Evolutionary conservation across 1,140 invertebrate species (phyloP), one percentile per base, ranked within the genome.

Genomic region (Rhyzopertha dominica): DNA sequence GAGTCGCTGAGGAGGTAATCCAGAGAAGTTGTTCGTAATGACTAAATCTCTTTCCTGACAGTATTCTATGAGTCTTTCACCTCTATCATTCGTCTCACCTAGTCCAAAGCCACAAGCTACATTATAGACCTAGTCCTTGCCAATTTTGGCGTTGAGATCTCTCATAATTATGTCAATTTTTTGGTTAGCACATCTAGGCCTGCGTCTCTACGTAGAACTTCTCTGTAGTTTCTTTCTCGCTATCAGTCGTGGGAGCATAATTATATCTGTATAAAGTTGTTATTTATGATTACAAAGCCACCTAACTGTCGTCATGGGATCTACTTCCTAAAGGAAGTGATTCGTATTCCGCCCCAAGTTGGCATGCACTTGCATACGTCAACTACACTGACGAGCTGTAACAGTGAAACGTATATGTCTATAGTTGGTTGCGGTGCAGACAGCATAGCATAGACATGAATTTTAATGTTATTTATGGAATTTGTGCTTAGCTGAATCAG

Each of bases 251-350:
- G 12, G 61, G 59, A 2, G 58, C 60, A 44, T n/a, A n/a, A n/a
- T n/a, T 67, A 65, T n/a, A 59, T 44, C 46, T 64, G 61, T 23
- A 66, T 59, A 5, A 67, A 46, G 28, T 61, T 62, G n/a, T n/a
- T n/a, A n/a, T n/a, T n/a, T n/a, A n/a, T n/a, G n/a, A n/a, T n/a
- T n/a, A n/a, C n/a, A n/a, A n/a, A n/a, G n/a, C n/a, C n/a, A n/a
- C n/a, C n/a, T n/a, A n/a, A n/a, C n/a, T n/a, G n/a, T n/a, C n/a
- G n/a, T n/a, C n/a, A n/a, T n/a, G n/a, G n/a, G n/a, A n/a, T n/a
- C n/a, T n/a, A n/a, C n/a, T n/a, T n/a, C n/a, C n/a, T n/a, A n/a
- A n/a, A n/a, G n/a, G n/a, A n/a, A n/a, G n/a, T n/a, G n/a, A n/a
- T n/a, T n/a, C n/a, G n/a, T n/a, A n/a, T n/a, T n/a, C n/a, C n/a